Evolutionary conservation across 2,797 vertebrate genomes (phyloP).

Genomic region (Enteromius radiatus): DNA sequence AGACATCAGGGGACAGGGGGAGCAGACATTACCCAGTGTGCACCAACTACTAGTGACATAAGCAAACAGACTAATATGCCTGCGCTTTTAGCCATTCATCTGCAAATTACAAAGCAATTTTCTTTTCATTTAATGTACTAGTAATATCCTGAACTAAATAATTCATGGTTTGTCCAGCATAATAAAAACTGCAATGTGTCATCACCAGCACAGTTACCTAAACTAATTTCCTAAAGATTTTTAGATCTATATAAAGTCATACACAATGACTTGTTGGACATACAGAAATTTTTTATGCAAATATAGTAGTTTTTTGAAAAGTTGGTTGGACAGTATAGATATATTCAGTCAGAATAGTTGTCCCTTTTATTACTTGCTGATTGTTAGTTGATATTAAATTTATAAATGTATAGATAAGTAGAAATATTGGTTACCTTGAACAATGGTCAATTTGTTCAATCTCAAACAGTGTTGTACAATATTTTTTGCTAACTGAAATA

Average conservation of each 20-base stretch:
- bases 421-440: neutral
- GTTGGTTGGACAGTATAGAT: neutral
- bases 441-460: neutral
- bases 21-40: conserved; percentile 7
- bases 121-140: neutral
- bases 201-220: neutral
- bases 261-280: neutral
- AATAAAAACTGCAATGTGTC: neutral
- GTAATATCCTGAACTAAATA: neutral
- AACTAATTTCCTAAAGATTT: neutral
- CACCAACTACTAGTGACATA: conserved; percentile 2
- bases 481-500: neutral
- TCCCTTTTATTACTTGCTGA: neutral
- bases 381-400: neutral
- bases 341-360: neutral
- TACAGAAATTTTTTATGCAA: neutral
- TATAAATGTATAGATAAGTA: neutral
- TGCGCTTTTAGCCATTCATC: neutral
- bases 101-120: neutral
- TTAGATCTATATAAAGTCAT: neutral
- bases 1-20: neutral
- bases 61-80: neutral
- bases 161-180: neutral
- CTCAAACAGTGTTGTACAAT: neutral
- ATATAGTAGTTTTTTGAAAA: neutral